Evolutionary conservation across 2,113 vertebrate species (phyloP).

Genomic region (Barnardius zonarius): DNA sequence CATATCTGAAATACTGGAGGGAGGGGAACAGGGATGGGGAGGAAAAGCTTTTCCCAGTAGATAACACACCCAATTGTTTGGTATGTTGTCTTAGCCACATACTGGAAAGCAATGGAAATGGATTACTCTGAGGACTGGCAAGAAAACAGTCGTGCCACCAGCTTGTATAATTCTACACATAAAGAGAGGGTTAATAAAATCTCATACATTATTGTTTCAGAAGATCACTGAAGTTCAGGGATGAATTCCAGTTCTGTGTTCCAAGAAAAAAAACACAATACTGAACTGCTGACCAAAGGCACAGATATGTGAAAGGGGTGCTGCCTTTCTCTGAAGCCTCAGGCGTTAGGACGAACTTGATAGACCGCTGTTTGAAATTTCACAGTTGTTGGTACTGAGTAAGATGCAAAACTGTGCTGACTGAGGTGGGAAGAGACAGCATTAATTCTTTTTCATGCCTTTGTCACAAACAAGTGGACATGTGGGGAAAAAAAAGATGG

Average conservation of each 20-base stretch:
- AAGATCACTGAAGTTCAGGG: not conserved
- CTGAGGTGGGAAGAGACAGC: not conserved
- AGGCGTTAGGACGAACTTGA: not conserved
- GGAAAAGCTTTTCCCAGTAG: not conserved
- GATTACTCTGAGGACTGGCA: not conserved
- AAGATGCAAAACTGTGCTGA: not conserved
- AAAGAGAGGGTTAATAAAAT: not conserved
- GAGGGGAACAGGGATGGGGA: not conserved
- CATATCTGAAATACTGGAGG: not conserved
- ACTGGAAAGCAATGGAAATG: not conserved
- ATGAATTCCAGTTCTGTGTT: not conserved
- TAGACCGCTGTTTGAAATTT: constrained; percentile 9
- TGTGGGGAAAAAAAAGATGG: not conserved
- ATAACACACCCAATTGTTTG: not conserved
- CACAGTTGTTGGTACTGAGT: not conserved
- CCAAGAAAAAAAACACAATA: not conserved
- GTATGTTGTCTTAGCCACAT: not conserved
- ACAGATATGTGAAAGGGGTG: not conserved
- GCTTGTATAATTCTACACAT: not conserved
- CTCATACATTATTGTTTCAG: not conserved
- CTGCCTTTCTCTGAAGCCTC: not conserved
- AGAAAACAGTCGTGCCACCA: not conserved
- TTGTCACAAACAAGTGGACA: not conserved
- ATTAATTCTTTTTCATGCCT: not conserved
- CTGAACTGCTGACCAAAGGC: not conserved